These are phyloP conservation scores for Alviniconcha strummeri DNA, from an alignment of 2,888 invertebrate genomes.

Conservation along the genomic window DNA sequence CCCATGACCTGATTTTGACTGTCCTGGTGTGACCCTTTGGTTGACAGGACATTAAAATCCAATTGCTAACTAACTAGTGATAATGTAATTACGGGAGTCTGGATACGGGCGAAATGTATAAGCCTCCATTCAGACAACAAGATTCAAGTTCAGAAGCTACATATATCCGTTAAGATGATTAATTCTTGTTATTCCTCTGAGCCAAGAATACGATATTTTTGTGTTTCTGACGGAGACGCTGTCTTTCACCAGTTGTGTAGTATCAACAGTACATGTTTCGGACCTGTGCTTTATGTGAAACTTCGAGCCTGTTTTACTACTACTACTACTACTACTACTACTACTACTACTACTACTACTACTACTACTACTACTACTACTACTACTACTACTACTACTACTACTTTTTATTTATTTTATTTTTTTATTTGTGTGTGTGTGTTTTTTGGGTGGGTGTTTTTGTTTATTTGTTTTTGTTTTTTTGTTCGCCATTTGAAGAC, in stretches of 20 bases:
- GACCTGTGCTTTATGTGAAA: neutral
- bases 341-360: neutral
- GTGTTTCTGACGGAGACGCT: neutral
- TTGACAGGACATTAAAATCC: no score
- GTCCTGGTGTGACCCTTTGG: no score
- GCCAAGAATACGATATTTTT: neutral
- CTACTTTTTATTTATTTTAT: neutral
- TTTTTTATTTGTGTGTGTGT: neutral
- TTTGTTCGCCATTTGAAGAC: no score
- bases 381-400: neutral
- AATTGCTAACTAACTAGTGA: no score
- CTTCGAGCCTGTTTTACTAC: neutral
- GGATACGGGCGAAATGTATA: no score
- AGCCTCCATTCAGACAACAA: no score
- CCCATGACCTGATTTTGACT: no score
- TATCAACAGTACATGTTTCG: neutral
- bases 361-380: neutral
- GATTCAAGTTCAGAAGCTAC: no score
- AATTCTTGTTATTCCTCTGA: no score
- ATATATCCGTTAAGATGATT: no score
- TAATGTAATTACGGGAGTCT: no score
- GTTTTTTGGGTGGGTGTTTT: neutral
- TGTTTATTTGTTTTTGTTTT: no score
- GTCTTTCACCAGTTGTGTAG: neutral
- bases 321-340: neutral